A percentile compares a stretch with the other conserved stretches of the same genome.
Evolutionary conservation across 2,113 vertebrate species (phyloP).

Genomic region (Hoplias malabaricus): DNA sequence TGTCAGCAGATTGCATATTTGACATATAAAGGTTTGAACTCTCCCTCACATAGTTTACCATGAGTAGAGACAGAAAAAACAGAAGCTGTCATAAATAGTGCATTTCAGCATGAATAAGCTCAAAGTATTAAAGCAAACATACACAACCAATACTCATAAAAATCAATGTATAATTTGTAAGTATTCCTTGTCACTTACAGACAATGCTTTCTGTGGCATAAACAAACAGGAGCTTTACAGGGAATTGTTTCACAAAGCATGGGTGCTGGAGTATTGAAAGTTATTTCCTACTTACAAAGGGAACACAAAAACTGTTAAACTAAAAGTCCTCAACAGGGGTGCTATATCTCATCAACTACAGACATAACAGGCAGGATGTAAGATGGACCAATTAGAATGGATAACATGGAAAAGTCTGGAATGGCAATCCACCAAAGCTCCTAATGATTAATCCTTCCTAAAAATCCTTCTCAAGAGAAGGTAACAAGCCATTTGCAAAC

Average conservation of each 20-base stretch:
- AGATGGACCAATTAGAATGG: no score
- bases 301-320: not conserved
- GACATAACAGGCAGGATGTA: no score
- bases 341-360: no score
- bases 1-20: no score
- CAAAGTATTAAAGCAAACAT: not conserved
- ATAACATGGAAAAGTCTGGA: no score
- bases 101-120: no score
- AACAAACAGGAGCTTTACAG: not conserved
- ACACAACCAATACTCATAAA: no score
- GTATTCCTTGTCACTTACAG: not conserved
- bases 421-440: no score
- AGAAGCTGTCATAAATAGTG: not conserved
- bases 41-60: not conserved
- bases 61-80: not conserved
- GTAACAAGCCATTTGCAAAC: no score
- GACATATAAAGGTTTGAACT: not conserved
- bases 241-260: not conserved
- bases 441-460: no score
- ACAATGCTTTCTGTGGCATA: no score
- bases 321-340: not conserved
- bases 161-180: not conserved
- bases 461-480: no score
- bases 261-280: not conserved
- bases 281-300: not conserved